Evolutionary conservation across 2,888 invertebrate species (phyloP).

Genomic region (Ormyrus nitidulus): DNA sequence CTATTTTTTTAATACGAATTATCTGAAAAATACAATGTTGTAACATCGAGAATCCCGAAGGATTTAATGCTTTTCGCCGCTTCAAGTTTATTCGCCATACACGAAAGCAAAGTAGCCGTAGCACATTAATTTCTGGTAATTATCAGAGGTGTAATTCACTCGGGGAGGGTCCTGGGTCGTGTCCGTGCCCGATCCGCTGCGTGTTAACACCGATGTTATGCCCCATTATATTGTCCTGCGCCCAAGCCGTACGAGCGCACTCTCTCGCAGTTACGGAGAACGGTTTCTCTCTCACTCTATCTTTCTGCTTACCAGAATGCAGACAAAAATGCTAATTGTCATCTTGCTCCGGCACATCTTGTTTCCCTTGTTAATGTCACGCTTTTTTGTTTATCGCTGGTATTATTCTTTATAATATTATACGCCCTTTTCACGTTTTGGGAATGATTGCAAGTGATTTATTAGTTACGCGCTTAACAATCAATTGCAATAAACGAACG

Average conservation of each 20-base stretch:
- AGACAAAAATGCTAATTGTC: conserved; percentile 45
- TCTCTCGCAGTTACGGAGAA: conserved; percentile 32
- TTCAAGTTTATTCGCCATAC: too few relatives aligned
- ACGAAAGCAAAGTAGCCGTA: conserved; percentile 38
- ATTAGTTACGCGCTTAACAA: too few relatives aligned
- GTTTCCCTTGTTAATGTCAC: conserved; percentile 4
- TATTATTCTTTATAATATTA: neutral
- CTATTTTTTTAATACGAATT: too few relatives aligned
- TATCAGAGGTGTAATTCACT: conserved; percentile 74
- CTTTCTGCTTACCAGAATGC: conserved; percentile 42
- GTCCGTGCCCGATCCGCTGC: conserved; percentile 70
- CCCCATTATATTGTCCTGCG: conserved; percentile 73
- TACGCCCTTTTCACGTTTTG: too few relatives aligned
- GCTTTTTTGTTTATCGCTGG: neutral
- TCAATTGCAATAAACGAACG: too few relatives aligned
- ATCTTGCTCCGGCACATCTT: conserved; percentile 36
- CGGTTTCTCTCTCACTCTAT: conserved; percentile 34
- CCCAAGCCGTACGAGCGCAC: neutral
- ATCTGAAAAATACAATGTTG: too few relatives aligned
- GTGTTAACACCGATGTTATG: conserved; percentile 75
- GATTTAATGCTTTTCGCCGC: too few relatives aligned
- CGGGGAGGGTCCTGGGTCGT: conserved; percentile 70
- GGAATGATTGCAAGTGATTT: too few relatives aligned
- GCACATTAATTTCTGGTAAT: conserved; percentile 73
- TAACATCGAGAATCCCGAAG: too few relatives aligned